These are phyloP conservation scores for Siniperca obscura DNA, from an alignment of 2,797 vertebrate species.

Conservation along the genomic window DNA sequence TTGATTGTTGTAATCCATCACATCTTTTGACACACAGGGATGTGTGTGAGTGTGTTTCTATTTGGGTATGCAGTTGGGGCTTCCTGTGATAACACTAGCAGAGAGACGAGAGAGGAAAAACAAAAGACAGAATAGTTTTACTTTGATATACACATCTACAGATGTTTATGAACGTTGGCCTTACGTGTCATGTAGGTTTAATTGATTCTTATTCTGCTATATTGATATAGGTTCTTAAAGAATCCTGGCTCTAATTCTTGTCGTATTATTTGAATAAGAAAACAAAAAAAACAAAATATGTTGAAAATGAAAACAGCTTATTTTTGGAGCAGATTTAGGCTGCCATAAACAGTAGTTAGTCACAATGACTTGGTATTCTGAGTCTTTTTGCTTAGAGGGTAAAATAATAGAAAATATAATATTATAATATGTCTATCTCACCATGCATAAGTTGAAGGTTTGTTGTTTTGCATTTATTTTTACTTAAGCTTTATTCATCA, in stretches of 20 bases:
- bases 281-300: not conserved
- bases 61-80: constrained; percentile 57
- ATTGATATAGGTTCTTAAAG: not conserved
- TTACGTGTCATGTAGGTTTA: not conserved
- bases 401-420: not conserved
- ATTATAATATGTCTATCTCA: not conserved
- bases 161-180: not conserved
- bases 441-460: not conserved
- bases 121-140: constrained; percentile 24
- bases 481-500: not conserved
- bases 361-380: not conserved
- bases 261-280: not conserved
- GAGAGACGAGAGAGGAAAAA: constrained; percentile 31
- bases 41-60: constrained; percentile 46
- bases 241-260: not conserved
- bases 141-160: not conserved
- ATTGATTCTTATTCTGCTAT: not conserved
- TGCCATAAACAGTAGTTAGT: not conserved
- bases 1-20: constrained; percentile 83
- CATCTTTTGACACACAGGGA: constrained; percentile 70
- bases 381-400: no score
- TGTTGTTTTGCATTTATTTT: not conserved
- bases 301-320: not conserved
- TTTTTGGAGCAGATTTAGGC: not conserved
- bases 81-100: constrained; percentile 53